Conservation (phyloP, 1,140 invertebrate species). For the Lerema accius region DNA sequence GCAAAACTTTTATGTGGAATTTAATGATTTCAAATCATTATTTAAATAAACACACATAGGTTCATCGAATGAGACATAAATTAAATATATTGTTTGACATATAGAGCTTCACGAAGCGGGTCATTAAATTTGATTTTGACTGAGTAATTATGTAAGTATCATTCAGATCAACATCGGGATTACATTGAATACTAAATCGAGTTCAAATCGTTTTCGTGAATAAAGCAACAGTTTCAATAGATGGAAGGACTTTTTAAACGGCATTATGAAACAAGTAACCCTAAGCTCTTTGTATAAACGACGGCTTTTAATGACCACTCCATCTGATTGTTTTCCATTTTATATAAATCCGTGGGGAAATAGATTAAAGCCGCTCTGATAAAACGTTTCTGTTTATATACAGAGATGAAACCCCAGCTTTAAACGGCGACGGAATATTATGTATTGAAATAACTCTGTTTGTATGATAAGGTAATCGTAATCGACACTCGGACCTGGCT, state of each 20-base stretch:
- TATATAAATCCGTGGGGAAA: slow-evolving; percentile 45
- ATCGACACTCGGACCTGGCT: slow-evolving; percentile 34
- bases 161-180: slow-evolving; percentile 40
- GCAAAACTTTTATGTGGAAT: too few relatives aligned
- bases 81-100: too few relatives aligned
- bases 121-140: too few relatives aligned
- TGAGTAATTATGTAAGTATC: too few relatives aligned
- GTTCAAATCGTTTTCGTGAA: slow-evolving; percentile 7
- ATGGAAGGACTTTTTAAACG: slow-evolving; percentile 15
- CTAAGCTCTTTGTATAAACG: slow-evolving; percentile 49
- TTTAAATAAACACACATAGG: too few relatives aligned
- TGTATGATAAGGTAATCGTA: slow-evolving; percentile 53
- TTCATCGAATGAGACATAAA: too few relatives aligned
- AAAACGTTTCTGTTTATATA: neutral
- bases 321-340: slow-evolving; percentile 57
- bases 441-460: slow-evolving; percentile 46
- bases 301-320: slow-evolving; percentile 55
- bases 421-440: too few relatives aligned
- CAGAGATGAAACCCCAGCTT: neutral
- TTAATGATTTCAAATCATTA: too few relatives aligned
- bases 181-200: slow-evolving; percentile 26
- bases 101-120: too few relatives aligned
- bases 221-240: slow-evolving; percentile 11
- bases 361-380: slow-evolving; percentile 36
- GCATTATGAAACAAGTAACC: slow-evolving; percentile 20